Conservation (phyloP, 2,888 invertebrate species). For the Odontocerum albicorne region DNA sequence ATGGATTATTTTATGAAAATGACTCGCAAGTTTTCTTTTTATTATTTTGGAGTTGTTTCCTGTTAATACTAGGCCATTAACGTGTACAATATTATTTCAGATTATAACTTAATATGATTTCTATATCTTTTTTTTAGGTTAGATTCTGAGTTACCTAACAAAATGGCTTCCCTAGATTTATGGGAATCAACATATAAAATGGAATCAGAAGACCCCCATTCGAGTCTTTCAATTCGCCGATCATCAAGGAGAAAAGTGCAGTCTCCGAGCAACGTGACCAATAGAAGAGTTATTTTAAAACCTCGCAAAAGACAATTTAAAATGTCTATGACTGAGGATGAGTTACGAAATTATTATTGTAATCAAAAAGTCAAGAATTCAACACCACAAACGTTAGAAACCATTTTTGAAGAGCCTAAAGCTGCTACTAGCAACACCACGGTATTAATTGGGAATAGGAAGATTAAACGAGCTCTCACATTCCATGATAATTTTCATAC, state of each 20-base stretch:
- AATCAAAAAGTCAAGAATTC: slow-evolving; percentile 53
- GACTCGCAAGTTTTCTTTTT: no score
- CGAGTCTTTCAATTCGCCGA: slow-evolving; percentile 40
- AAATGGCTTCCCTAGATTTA: slow-evolving; percentile 55
- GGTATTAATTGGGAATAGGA: slow-evolving; percentile 55
- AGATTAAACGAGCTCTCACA: slow-evolving; percentile 60
- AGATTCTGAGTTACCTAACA: slow-evolving; percentile 49
- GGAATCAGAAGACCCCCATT: slow-evolving; percentile 8
- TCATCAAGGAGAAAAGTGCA: slow-evolving; percentile 25
- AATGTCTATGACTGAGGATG: slow-evolving; percentile 47
- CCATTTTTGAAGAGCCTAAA: slow-evolving; percentile 65
- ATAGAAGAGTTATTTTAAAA: slow-evolving; percentile 54
- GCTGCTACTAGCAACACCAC: slow-evolving; percentile 47
- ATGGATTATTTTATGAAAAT: no score
- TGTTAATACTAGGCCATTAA: no score
- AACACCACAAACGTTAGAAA: slow-evolving; percentile 54
- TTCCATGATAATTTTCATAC: slow-evolving; percentile 55
- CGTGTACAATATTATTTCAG: no score
- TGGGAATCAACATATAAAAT: slow-evolving; percentile 43
- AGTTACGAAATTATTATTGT: slow-evolving; percentile 59
- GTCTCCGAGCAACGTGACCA: slow-evolving; percentile 42
- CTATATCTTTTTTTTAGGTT: slow-evolving; percentile 21
- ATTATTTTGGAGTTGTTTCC: no score
- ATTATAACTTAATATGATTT: not conserved
- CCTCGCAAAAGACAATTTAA: slow-evolving; percentile 50